Evolutionary conservation across 2,797 vertebrate genomes (phyloP), one percentile per base, ranked within the genome.

Genomic region (Rhodeus uyekii): DNA sequence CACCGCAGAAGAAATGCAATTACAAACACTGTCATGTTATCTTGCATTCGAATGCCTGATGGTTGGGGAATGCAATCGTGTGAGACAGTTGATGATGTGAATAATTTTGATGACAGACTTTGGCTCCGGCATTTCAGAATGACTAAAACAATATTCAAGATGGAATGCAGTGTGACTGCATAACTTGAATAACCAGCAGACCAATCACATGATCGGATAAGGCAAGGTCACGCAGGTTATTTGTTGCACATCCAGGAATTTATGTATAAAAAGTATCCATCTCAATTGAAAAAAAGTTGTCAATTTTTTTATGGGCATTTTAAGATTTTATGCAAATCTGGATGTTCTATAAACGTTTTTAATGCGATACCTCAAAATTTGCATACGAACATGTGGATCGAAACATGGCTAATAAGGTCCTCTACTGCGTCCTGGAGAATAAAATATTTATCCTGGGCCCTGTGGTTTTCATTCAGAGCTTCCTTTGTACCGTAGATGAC

Each of bases 361-460:
- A 7, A n/a, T 50, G 46, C 46, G 13, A 34, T 36, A 39, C 38
- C 50, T n/a, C 22, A 38, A 39, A 24, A 27, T 38, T 36, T 72
- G 19, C 44, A 72, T 50, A 32, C 13, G 48, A 53, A 50, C 36
- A n/a, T 8, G 22, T 14, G 19, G 46, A 9, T 34, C 32, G 19
- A 73, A 73, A 53, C 81, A 29, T 48, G 80, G 60, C 65, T 68
- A 77, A 38, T 67, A 58, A 75, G 38, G 46, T 80, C 67, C 39
- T 58, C 69, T 65, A 61, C n/a, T 55, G 69, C 68, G 13, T 8
- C 13, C 12, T 0, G 4, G 53, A 63, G 50, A 7, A 18, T n/a
- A 44, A 27, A 36, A 34, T 53, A 24, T 48, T 71, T 32, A 46
- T 32, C 16, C 16, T 1, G 16, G 27, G 24, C 34, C 46, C 44